Percentiles rank a stretch among this genome's conserved stretches.
Conservation (phyloP, 2,888 invertebrate genomes). For the Calameuta filiformis region DNA sequence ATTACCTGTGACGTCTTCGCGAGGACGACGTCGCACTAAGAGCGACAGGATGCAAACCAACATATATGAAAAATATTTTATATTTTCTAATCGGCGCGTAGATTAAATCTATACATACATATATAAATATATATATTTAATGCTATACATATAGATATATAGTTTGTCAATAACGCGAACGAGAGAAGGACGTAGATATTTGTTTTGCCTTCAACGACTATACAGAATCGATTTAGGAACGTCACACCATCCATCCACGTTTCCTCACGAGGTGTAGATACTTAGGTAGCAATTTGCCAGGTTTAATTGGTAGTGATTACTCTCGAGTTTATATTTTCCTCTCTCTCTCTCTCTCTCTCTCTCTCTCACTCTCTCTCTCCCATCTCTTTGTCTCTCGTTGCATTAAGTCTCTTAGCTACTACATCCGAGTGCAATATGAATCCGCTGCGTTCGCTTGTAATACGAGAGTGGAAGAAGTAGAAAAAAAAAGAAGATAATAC, state of each 20-base stretch:
- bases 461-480: background rate
- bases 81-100: constrained; percentile 1
- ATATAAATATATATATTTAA: constrained; percentile 17
- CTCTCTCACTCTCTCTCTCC: too few relatives aligned
- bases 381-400: background rate
- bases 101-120: constrained; percentile 3
- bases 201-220: constrained; percentile 28
- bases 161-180: background rate
- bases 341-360: too few relatives aligned
- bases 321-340: background rate
- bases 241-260: constrained; percentile 7
- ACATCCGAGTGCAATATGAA: constrained; percentile 49
- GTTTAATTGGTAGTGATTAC: constrained; percentile 22
- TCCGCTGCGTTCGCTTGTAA: constrained; percentile 29
- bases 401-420: constrained; percentile 21
- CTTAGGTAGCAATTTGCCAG: constrained; percentile 28
- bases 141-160: constrained; percentile 13
- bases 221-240: constrained; percentile 20
- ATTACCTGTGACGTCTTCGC: too few relatives aligned
- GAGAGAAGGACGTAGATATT: constrained; percentile 18
- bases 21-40: background rate
- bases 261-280: constrained; percentile 31
- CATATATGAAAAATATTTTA: background rate
- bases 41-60: background rate
- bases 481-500: background rate